A percentile compares a stretch with the other conserved stretches of the same genome.
These are phyloP conservation scores for Tetheella fluctuosa DNA, from an alignment of 2,888 invertebrate species.

Conservation along the genomic window DNA sequence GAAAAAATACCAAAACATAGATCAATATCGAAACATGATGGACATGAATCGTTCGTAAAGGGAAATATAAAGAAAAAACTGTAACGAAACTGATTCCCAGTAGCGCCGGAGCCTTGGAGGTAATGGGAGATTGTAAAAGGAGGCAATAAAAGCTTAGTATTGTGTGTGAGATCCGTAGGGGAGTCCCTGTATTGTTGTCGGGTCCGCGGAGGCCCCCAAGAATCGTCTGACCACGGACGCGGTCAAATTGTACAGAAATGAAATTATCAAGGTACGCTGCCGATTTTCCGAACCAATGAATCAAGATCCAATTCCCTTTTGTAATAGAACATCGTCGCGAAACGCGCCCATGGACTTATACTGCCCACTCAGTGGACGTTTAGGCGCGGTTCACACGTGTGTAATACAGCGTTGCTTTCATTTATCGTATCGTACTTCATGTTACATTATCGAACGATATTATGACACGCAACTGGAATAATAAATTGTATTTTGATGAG, in stretches of 20 bases:
- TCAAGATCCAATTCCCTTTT: constrained; percentile 85
- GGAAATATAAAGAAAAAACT: constrained; percentile 64
- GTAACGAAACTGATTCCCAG: constrained; percentile 82
- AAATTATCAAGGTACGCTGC: constrained; percentile 85
- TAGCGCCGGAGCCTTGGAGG: constrained; percentile 74
- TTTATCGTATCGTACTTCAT: constrained; percentile 42
- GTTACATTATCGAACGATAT: constrained; percentile 55
- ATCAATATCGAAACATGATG: not conserved
- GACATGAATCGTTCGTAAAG: constrained; percentile 68
- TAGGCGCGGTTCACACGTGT: constrained; percentile 61
- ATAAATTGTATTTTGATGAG: constrained; percentile 44
- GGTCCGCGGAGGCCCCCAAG: constrained; percentile 77
- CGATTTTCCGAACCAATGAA: constrained; percentile 85
- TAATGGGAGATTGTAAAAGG: constrained; percentile 84
- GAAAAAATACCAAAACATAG: not conserved
- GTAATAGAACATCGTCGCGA: constrained; percentile 84
- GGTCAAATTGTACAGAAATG: constrained; percentile 85
- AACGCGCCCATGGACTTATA: constrained; percentile 77
- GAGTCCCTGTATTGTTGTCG: constrained; percentile 78
- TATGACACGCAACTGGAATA: constrained; percentile 54
- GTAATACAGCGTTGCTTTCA: constrained; percentile 38
- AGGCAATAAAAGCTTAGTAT: constrained; percentile 84
- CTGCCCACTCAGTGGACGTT: constrained; percentile 77
- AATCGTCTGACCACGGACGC: constrained; percentile 82
- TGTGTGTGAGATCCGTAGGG: constrained; percentile 81